Evolutionary conservation across 2,888 invertebrate genomes (phyloP), one percentile per base, ranked within the genome.

Genomic region (Odiellus spinosus): DNA sequence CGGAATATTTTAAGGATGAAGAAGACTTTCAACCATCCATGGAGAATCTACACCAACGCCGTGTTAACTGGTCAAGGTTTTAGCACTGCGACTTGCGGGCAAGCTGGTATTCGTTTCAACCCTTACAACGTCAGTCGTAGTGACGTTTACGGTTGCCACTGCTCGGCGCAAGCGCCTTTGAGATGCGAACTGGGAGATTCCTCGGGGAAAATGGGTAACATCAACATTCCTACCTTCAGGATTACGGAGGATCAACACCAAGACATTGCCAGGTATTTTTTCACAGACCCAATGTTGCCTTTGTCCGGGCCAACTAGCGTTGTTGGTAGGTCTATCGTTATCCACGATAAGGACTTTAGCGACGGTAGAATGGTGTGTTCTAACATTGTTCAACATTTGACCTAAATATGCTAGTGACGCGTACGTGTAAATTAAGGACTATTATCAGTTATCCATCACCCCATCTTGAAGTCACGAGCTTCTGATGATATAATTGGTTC

Each of bases 121-220:
- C 90, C 90, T 0, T 78, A 78, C 57, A 76, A 77, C 57, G 76
- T 78, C 42, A 53, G 56, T 21, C 48, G 47, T 3, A 48, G 50
- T 43, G 46, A 48, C 2, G 50, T 51, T n/a, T 57, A 57, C 40
- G 74, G 71, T 47, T 77, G 80, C 65, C 90, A 91, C 69, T 93
- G 93, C 63, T 82, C 82, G 0, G 75, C 82, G 0, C 80, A 84
- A 64, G 83, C 86, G 59, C 90, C 90, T 0, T 66, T 88, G 46
- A 72, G 91, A 3, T 93, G 93, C 63, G 82, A 88, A 62, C 82
- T 88, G 0, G 93, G 91, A 0, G 93, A 93, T 64, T 67, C 87
- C 40, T 83, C 88, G 0, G 77, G 83, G 0, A 74, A 91, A 53
- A 67, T 88, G 32, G 88, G 87, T 1, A 76, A 82, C 1, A 83